Evolutionary conservation across 2,113 vertebrate genomes (phyloP).

Genomic region (Ginglymostoma cirratum): DNA sequence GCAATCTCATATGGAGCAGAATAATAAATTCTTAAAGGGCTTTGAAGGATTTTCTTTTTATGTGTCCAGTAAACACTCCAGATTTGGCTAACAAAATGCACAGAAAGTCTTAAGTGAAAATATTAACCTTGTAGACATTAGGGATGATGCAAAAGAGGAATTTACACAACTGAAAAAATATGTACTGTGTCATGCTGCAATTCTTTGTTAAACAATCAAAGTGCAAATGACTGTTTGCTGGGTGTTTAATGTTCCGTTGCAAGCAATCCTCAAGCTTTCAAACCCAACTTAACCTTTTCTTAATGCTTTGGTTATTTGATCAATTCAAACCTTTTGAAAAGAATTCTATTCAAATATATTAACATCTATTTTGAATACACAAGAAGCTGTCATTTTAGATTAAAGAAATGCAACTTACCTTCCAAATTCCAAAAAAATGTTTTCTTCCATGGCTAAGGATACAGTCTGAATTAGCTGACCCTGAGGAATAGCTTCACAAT

Average conservation of each 20-base stretch:
- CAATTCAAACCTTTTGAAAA: background rate
- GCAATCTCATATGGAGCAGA: background rate
- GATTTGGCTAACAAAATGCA: background rate
- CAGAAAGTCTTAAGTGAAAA: background rate
- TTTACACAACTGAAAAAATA: slow-evolving; percentile 5
- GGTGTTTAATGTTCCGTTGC: slow-evolving; percentile 6
- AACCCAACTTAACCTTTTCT: background rate
- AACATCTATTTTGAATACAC: background rate
- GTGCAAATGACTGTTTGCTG: background rate
- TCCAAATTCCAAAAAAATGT: background rate
- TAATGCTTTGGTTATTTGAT: background rate
- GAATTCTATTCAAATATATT: background rate
- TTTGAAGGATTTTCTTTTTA: background rate
- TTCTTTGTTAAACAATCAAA: slow-evolving; percentile 19
- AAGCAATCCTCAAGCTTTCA: background rate
- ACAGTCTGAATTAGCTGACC: background rate
- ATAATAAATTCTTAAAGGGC: background rate
- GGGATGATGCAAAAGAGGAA: background rate
- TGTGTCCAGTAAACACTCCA: background rate
- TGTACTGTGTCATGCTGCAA: slow-evolving; percentile 5
- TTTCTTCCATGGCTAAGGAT: background rate
- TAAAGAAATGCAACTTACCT: background rate
- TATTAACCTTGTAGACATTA: background rate
- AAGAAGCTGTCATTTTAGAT: background rate
- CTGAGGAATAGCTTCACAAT: background rate